These are phyloP conservation scores for Brachionus rotundiformis DNA, from an alignment of 1,140 invertebrate genomes.

Conservation along the genomic window DNA sequence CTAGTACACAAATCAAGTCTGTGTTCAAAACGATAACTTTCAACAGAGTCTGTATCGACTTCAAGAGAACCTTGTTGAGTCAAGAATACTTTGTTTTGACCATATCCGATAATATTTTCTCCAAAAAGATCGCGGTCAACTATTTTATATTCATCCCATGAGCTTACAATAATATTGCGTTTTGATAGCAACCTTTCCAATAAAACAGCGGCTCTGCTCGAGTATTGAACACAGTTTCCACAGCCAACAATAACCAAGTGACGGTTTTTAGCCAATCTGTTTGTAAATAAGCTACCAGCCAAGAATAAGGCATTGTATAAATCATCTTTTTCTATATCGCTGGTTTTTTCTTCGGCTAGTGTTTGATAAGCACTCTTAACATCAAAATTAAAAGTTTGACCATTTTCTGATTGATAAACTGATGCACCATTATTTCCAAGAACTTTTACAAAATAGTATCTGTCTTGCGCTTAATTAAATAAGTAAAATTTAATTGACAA, in stretches of 20 bases:
- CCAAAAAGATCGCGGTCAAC: not conserved
- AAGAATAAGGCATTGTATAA: slow-evolving; percentile 24
- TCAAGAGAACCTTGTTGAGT: not conserved
- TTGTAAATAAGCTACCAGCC: slow-evolving; percentile 33
- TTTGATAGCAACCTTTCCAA: slow-evolving; percentile 2
- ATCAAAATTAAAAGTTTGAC: slow-evolving; percentile 42
- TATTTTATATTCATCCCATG: slow-evolving; percentile 48
- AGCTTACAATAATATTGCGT: slow-evolving; percentile 41
- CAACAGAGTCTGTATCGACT: not conserved
- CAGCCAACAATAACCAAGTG: slow-evolving; percentile 42
- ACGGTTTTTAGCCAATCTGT: slow-evolving; percentile 28
- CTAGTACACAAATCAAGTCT: slow-evolving; percentile 14
- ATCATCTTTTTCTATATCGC: slow-evolving; percentile 1
- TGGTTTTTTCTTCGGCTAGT: slow-evolving; percentile 14
- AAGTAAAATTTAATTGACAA: not conserved
- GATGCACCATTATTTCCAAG: slow-evolving; percentile 36
- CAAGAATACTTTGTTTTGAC: slow-evolving; percentile 29
- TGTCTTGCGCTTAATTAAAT: slow-evolving; percentile 19
- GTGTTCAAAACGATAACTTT: slow-evolving; percentile 14
- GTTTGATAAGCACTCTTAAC: slow-evolving; percentile 18
- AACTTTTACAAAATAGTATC: slow-evolving; percentile 45
- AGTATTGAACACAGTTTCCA: slow-evolving; percentile 37
- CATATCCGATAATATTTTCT: slow-evolving; percentile 17
- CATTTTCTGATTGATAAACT: slow-evolving; percentile 26
- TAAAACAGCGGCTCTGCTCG: not conserved